Base-by-base conservation (phyloP, 1,140 invertebrate genomes). In the Pararge aegeria region DNA sequence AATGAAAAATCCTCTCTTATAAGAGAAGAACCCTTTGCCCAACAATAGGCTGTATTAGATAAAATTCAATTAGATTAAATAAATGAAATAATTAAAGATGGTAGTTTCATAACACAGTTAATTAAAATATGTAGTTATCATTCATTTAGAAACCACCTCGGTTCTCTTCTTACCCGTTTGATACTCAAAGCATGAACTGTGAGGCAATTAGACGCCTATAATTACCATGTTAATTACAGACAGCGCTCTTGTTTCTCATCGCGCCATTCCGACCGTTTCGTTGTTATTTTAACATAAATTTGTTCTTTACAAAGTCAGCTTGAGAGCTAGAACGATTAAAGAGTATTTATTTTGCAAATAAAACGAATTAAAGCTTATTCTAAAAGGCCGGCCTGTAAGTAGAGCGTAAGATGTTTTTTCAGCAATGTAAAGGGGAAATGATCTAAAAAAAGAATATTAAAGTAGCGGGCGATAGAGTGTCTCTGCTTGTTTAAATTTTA, bases 141-240 rank as follows among this genome's bases (percentile, higher is more conserved):
- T 18, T 42, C 13, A 42, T 42, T 42, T 16, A 5, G 3, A 38
- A 16, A 42, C 13, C 13, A 42, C 13, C 16, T 16, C 5, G 3
- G 38, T 18, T 18, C 38, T 42, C 42, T 16, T 42, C 38, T 46
- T 20, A 46, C 10, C 42, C 42, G 70, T 78, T 82, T 82, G 79
- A 83, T 78, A 77, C 78, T 82, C 74, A 75, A 81, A 76, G 73
- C 80, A 80, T 79, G 77, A 80, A 83, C 78, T 77, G 68, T 75
- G 67, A 76, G 75, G 72, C 79, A 86, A 83, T 83, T 86, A 83
- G 78, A 78, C 80, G 73, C 75, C 80, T 84, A 84, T 83, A 86
- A 83, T 86, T 86, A 83, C 80, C 64, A 83, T 83, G 83, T 83
- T 86, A 86, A 83, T 86, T 86, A 80, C 80, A 83, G 80, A 65